These are phyloP conservation scores for Pristionchus japonicus DNA, from an alignment of 2,888 invertebrate genomes.

Conservation along the genomic window DNA sequence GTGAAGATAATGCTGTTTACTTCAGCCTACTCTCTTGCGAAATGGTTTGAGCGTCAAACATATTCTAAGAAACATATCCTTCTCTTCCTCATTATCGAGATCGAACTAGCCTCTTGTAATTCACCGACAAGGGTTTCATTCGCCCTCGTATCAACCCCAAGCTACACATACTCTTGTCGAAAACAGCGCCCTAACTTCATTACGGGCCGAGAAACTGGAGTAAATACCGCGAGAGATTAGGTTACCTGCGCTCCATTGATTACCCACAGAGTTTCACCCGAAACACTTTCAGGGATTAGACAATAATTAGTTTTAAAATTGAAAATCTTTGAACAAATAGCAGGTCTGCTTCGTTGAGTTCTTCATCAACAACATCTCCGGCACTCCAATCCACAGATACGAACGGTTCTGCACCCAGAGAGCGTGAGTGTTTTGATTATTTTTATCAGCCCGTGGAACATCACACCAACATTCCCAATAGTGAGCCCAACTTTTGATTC, in stretches of 20 bases:
- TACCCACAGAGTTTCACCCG: not conserved
- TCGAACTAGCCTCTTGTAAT: too few relatives aligned
- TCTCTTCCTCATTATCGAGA: not conserved
- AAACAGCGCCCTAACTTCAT: constrained; percentile 11
- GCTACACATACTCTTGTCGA: not conserved
- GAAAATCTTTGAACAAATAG: constrained; percentile 31
- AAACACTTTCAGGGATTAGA: not conserved
- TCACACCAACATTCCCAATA: too few relatives aligned
- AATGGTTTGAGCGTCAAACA: not conserved
- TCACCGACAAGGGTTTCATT: too few relatives aligned
- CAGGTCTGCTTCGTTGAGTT: constrained; percentile 65
- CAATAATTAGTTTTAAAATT: not conserved
- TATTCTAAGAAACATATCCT: not conserved
- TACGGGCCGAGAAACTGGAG: not conserved
- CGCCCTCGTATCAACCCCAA: not conserved
- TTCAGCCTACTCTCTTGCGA: too few relatives aligned
- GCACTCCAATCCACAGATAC: constrained; percentile 56
- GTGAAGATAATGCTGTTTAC: too few relatives aligned
- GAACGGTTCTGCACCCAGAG: constrained; percentile 64
- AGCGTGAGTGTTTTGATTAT: not conserved
- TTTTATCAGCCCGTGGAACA: too few relatives aligned
- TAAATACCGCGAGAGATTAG: not conserved
- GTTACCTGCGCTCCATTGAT: not conserved
- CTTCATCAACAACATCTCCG: constrained; percentile 60
- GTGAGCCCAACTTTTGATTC: not conserved